phyloP scores from a whole-genome alignment of 2,113 vertebrate genomes.

The Anoplopoma fimbria region DNA sequence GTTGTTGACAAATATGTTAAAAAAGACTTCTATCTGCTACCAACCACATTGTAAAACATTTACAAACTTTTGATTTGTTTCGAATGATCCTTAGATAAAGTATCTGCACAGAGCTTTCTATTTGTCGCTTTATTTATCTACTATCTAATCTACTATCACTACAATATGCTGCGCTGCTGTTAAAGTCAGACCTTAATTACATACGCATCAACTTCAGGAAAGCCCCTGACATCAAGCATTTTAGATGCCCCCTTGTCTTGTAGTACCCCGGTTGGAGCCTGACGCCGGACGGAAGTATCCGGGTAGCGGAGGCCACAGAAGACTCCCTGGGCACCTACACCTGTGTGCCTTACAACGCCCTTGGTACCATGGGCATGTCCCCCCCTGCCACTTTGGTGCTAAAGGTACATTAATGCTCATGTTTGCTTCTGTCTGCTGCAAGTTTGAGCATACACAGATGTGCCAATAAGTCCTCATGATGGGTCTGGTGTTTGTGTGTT shows the following conservation, averaged over 20 bases:
- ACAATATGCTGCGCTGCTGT: not conserved
- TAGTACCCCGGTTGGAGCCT: slow-evolving; percentile 96
- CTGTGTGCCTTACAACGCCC: slow-evolving; percentile 99
- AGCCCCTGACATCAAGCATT: slow-evolving; percentile 14
- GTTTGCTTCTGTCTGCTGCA: not conserved
- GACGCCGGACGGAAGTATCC: slow-evolving; percentile 95
- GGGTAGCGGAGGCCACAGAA: slow-evolving; percentile 97
- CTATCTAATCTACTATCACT: not conserved
- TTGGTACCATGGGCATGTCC: slow-evolving; percentile 99
- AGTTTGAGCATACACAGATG: not conserved
- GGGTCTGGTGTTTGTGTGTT: slow-evolving; percentile 37
- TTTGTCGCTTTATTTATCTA: not conserved
- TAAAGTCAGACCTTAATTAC: not conserved
- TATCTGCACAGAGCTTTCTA: not conserved
- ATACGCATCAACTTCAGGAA: not conserved
- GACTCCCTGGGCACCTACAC: slow-evolving; percentile 99
- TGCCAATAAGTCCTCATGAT: not conserved
- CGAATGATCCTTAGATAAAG: no score
- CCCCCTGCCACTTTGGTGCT: slow-evolving; percentile 98
- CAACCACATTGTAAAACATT: not conserved
- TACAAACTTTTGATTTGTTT: no score
- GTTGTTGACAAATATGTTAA: not conserved
- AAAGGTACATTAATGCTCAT: slow-evolving; percentile 87
- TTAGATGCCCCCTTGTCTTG: slow-evolving; percentile 32
- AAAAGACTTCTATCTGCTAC: not conserved